Conservation (phyloP, 2,888 invertebrate species). For the Laothoe populi region DNA sequence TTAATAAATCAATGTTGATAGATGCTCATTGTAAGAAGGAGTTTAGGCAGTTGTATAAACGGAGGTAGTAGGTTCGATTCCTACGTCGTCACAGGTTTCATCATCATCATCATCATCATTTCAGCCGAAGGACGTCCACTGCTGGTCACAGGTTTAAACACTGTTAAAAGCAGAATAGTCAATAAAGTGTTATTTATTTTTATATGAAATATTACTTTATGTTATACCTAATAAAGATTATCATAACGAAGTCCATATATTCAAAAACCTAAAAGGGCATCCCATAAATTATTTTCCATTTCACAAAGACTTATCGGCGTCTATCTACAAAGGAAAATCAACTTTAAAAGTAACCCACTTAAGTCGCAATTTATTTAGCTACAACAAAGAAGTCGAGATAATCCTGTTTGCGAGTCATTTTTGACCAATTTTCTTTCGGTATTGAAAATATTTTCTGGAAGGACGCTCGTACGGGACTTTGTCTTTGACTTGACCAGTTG, state of each 20-base stretch:
- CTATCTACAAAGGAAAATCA: slow-evolving; percentile 46
- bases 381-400: slow-evolving; percentile 52
- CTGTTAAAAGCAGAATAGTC: no score
- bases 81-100: no score
- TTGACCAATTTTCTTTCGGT: slow-evolving; percentile 72
- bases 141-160: no score
- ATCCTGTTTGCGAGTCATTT: slow-evolving; percentile 72
- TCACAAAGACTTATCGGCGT: slow-evolving; percentile 32
- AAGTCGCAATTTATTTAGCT: slow-evolving; percentile 44
- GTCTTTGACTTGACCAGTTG: slow-evolving; percentile 14
- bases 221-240: not conserved
- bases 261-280: slow-evolving; percentile 45
- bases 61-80: no score
- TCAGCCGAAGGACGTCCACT: no score
- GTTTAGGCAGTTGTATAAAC: no score
- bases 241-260: slow-evolving; percentile 41
- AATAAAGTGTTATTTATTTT: no score
- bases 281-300: slow-evolving; percentile 47
- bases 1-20: no score
- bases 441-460: slow-evolving; percentile 74
- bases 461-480: slow-evolving; percentile 32
- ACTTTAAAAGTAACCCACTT: slow-evolving; percentile 45
- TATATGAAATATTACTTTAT: no score
- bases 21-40: no score
- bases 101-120: no score